Evolutionary conservation across 1,140 invertebrate species (phyloP).

Genomic region (Steinernema khuongi): DNA sequence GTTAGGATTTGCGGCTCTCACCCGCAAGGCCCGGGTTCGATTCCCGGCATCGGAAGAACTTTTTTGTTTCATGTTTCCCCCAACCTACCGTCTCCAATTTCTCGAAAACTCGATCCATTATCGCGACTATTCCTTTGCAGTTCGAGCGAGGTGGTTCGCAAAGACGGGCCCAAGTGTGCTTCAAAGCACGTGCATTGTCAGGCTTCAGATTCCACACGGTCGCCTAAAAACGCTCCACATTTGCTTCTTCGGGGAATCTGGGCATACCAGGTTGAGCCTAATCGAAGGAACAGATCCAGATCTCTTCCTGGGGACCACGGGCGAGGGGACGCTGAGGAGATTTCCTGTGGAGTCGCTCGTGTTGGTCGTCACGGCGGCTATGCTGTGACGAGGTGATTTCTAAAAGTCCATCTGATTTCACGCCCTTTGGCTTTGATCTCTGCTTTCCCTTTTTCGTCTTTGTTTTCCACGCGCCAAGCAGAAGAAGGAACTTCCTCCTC

Average conservation of each 20-base stretch:
- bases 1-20: too few species aligned
- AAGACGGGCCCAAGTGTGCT: slow-evolving; percentile 46
- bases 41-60: too few species aligned
- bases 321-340: neutral
- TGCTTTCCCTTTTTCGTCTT: slow-evolving; percentile 2
- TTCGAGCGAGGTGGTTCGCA: slow-evolving; percentile 49
- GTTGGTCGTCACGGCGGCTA: neutral
- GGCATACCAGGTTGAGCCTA: too few species aligned
- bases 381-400: slow-evolving; percentile 13
- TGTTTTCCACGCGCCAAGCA: too few species aligned
- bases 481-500: too few species aligned
- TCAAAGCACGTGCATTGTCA: slow-evolving; percentile 49
- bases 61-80: neutral
- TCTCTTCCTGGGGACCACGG: neutral
- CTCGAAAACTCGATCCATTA: slow-evolving; percentile 54
- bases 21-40: too few species aligned
- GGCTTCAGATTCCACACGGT: slow-evolving; percentile 46
- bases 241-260: neutral
- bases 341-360: neutral
- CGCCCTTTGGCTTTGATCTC: neutral
- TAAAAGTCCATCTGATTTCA: neutral
- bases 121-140: slow-evolving; percentile 52
- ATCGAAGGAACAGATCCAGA: neutral
- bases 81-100: slow-evolving; percentile 49
- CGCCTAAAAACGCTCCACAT: slow-evolving; percentile 26